Evolutionary conservation across 2,888 invertebrate genomes (phyloP).

Genomic region (Dyspetes luteomarginatus): DNA sequence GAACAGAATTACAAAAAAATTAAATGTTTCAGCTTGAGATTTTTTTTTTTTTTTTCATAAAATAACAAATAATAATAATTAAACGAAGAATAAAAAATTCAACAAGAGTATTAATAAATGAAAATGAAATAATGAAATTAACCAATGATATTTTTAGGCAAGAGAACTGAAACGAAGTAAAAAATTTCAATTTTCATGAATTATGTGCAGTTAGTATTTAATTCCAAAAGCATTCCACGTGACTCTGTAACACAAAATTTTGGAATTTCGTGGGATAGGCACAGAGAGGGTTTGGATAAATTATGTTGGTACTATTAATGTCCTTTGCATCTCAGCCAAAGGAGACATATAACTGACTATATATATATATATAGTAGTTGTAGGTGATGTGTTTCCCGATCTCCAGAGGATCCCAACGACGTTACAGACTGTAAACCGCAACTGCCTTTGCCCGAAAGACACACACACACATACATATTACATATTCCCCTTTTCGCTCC

Average conservation of each 20-base stretch:
- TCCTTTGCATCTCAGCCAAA: not conserved
- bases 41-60: too few relatives aligned
- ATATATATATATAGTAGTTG: too few relatives aligned
- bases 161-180: too few relatives aligned
- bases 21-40: too few relatives aligned
- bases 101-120: not conserved
- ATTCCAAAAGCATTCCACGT: slow-evolving; percentile 10
- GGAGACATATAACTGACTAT: slow-evolving; percentile 9
- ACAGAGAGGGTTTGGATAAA: not conserved
- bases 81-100: not conserved
- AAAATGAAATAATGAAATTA: not conserved
- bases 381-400: slow-evolving; percentile 13
- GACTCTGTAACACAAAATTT: not conserved
- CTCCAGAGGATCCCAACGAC: not conserved
- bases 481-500: not conserved
- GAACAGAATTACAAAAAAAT: not conserved
- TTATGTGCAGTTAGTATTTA: too few relatives aligned
- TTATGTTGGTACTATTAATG: slow-evolving; percentile 6
- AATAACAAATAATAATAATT: not conserved
- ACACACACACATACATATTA: slow-evolving; percentile 2
- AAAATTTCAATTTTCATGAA: too few relatives aligned
- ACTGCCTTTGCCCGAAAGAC: not conserved
- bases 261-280: not conserved
- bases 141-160: too few relatives aligned
- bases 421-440: slow-evolving; percentile 13